These are phyloP conservation scores for Hipposideros larvatus DNA, from an alignment of 2,797 vertebrate genomes.

Conservation along the genomic window DNA sequence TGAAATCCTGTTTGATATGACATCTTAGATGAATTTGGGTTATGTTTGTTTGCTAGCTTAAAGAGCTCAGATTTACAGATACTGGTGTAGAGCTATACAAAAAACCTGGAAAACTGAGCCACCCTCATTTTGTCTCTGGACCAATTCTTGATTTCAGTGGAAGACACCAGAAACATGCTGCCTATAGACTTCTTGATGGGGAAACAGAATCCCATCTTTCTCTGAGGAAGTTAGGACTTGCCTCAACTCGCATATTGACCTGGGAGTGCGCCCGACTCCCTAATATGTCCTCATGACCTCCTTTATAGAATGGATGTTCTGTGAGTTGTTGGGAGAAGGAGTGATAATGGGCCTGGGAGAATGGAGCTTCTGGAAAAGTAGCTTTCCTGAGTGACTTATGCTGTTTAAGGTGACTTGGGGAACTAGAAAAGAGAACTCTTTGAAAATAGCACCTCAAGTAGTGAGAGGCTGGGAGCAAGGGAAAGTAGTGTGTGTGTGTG, in stretches of 20 bases:
- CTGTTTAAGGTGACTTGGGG: not conserved
- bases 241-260: not conserved
- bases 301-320: not conserved
- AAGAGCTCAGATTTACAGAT: not conserved
- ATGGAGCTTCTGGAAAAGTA: not conserved
- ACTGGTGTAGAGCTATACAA: not conserved
- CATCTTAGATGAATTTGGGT: not conserved
- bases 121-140: not conserved
- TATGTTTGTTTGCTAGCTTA: not conserved
- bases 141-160: not conserved
- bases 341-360: not conserved
- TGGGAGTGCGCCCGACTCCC: not conserved
- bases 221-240: not conserved
- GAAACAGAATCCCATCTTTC: not conserved
- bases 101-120: not conserved
- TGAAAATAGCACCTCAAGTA: not conserved
- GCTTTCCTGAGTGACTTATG: not conserved
- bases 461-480: not conserved
- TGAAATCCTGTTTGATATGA: constrained; percentile 1
- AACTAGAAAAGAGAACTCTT: not conserved
- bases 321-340: not conserved
- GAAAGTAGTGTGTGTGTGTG: too few species aligned
- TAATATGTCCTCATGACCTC: accelerated
- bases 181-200: not conserved
- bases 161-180: not conserved